Base-by-base conservation (phyloP, 2,113 vertebrate species). In the Tretioscincus oriximinensis region DNA sequence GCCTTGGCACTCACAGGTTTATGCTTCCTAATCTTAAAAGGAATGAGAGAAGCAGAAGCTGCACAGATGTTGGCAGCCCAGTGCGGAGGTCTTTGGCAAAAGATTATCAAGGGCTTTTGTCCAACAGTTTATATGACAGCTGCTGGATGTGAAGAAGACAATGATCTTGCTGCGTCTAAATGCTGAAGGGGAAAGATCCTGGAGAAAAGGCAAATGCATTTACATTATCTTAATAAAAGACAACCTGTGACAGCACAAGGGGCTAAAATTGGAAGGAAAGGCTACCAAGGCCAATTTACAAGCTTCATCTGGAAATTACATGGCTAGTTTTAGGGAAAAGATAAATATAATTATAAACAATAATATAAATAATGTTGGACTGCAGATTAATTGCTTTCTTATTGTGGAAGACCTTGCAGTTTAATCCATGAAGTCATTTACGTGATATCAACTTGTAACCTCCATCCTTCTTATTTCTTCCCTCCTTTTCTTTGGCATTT, bases 21-120 rank as follows among this genome's bases (percentile, higher is more conserved):
- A 78, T 86, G 29, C 54, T 77, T 72, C 41, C n/a, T 35, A 51
- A 41, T 63, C 60, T 85, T 84, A 70, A 90, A 58, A 76, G 9
- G 73, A 51, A 24, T 45, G 65, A 70, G 89, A 91, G 90, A 90
- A 88, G 49, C 31, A 90, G 41, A 89, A 6, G 29, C 10, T 66
- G 31, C 16, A 81, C 16, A 76, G 20, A 81, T 70, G n/a, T 1
- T 49, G 67, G 74, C 49, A 88, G 21, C 31, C 31, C 51, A 81
- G 58, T 45, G 67, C 73, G 35, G 69, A 90, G 73, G 24, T 29
- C 28, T 68, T 73, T 65, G 65, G 81, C 10, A 28, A 20, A 88
- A 88, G 72, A 88, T 20, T 24, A 69, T 29, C 64, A 28, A 31
- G 51, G 49, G 61, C 11, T 14, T 87, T 70, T 24, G 45, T 24